Evolutionary conservation across 2,888 invertebrate genomes (phyloP).

Genomic region (Thysanoteuthis rhombus): DNA sequence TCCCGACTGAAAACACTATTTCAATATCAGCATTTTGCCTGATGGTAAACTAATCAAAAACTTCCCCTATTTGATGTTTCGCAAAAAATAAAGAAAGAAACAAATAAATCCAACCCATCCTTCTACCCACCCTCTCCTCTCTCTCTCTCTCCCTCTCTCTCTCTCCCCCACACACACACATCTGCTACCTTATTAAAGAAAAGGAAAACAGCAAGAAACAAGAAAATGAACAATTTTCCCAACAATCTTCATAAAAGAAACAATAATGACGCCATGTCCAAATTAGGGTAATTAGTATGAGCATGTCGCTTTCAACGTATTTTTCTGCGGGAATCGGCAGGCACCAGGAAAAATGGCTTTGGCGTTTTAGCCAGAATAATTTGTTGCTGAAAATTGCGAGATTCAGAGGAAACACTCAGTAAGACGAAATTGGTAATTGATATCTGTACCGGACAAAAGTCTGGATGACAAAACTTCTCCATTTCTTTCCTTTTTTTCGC

Average conservation of each 20-base stretch:
- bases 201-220: background rate
- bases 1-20: background rate
- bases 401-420: background rate
- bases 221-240: background rate
- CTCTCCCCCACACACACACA: no score
- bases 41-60: background rate
- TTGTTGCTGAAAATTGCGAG: background rate
- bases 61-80: background rate
- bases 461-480: background rate
- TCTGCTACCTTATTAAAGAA: background rate
- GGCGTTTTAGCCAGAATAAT: background rate
- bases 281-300: background rate
- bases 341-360: background rate
- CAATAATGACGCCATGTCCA: background rate
- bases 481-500: background rate
- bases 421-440: background rate
- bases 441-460: background rate
- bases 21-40: background rate
- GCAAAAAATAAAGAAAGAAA: background rate
- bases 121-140: background rate
- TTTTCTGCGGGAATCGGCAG: background rate
- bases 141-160: no score
- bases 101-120: background rate
- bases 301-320: background rate
- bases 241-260: background rate